Percentiles rank a stretch among this genome's conserved stretches.
Conservation (phyloP, 2,113 vertebrate genomes). For the Misgurnus anguillicaudatus region DNA sequence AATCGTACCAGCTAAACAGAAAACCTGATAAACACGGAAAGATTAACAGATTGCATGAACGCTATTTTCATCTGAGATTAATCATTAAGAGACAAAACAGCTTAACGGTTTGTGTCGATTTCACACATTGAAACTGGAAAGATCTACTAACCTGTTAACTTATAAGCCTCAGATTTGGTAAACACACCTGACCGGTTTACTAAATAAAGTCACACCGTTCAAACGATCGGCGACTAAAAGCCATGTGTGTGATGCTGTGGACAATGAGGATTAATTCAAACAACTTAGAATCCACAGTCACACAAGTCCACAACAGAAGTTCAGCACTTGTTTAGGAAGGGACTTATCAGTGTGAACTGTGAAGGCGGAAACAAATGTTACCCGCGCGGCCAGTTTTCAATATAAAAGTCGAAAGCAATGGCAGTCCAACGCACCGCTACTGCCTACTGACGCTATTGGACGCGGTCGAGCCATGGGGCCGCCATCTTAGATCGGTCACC, state of each 20-base stretch:
- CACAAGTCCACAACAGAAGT: neutral
- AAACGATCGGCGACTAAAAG: neutral
- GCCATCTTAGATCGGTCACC: too few species aligned
- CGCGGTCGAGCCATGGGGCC: too few species aligned
- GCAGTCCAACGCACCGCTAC: too few species aligned
- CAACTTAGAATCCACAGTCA: neutral
- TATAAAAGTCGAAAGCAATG: neutral
- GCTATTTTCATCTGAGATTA: too few species aligned
- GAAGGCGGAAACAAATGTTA: neutral
- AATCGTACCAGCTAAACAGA: neutral
- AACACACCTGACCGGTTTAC: neutral
- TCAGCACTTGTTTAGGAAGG: conserved; percentile 6
- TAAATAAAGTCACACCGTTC: neutral
- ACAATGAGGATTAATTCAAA: neutral
- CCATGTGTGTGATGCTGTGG: neutral
- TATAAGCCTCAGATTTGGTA: neutral
- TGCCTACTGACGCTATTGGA: too few species aligned
- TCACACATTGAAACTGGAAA: neutral
- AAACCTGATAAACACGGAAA: neutral
- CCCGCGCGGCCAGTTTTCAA: neutral
- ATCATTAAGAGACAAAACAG: too few species aligned
- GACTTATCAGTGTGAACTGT: neutral
- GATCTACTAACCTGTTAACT: conserved; percentile 6
- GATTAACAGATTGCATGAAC: neutral
- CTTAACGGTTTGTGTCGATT: neutral